Evolutionary conservation across 1,140 invertebrate species (phyloP).

Genomic region (Platorchestia sp.): DNA sequence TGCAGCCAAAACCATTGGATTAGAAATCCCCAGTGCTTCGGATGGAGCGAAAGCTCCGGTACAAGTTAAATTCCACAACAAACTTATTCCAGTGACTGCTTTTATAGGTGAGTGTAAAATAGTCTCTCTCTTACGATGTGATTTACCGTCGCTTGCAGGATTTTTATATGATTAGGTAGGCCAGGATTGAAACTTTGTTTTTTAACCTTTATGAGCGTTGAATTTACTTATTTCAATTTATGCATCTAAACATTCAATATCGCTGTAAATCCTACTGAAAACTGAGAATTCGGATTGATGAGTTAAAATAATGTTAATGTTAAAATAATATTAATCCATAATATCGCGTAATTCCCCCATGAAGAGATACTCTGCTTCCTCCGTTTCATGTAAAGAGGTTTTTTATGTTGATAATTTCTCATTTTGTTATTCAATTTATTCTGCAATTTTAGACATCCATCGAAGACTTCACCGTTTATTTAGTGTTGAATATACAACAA

Average conservation of each 20-base stretch:
- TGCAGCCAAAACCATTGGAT: not conserved
- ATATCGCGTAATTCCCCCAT: not conserved
- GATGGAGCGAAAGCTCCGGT: not conserved
- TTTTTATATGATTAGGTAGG: not conserved
- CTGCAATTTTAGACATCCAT: not conserved
- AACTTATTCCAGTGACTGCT: conserved; percentile 32
- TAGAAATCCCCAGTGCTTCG: not conserved
- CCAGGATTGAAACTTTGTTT: not conserved
- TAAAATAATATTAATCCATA: not conserved
- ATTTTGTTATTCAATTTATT: not conserved
- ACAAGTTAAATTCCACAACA: conserved; percentile 7
- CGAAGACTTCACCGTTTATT: not conserved
- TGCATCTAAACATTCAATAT: not conserved
- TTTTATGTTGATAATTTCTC: not conserved
- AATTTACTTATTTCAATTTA: not conserved
- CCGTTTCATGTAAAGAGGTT: not conserved
- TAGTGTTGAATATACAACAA: not conserved
- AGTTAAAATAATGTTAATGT: not conserved
- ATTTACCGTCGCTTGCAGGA: not conserved
- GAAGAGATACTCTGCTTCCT: not conserved
- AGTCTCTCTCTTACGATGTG: not conserved
- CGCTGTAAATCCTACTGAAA: not conserved
- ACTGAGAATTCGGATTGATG: not conserved
- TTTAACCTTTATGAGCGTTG: not conserved
- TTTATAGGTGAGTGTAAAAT: not conserved